These are phyloP conservation scores for Hippocampus abdominalis DNA, from an alignment of 2,113 vertebrate genomes.

Conservation along the genomic window DNA sequence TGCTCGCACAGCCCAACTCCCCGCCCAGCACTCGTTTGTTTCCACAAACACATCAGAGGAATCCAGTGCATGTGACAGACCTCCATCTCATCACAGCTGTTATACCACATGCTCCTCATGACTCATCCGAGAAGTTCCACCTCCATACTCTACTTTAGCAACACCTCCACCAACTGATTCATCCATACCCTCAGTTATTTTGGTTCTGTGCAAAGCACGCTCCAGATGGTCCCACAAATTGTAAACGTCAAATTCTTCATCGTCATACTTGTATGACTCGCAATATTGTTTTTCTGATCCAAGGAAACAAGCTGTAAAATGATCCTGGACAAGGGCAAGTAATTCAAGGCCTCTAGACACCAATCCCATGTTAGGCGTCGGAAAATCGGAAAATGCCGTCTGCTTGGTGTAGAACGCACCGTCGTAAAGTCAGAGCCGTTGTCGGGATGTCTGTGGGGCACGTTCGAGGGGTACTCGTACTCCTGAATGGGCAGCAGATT, in stretches of 20 bases:
- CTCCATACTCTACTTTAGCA: not conserved
- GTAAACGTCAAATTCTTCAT: not conserved
- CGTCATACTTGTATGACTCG: not conserved
- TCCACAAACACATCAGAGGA: conserved; percentile 4
- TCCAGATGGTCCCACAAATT: not conserved
- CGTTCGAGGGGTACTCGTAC: too few relatives aligned
- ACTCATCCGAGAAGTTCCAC: conserved; percentile 5
- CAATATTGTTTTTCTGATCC: too few relatives aligned
- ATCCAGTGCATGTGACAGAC: not conserved
- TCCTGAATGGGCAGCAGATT: too few relatives aligned
- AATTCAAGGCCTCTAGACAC: too few relatives aligned
- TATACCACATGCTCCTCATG: not conserved
- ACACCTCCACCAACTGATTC: not conserved
- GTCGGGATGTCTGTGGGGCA: too few relatives aligned
- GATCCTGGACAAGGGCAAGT: too few relatives aligned
- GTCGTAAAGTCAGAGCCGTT: too few relatives aligned
- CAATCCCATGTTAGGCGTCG: too few relatives aligned
- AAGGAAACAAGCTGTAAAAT: not conserved
- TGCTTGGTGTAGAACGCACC: too few relatives aligned
- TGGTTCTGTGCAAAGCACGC: not conserved
- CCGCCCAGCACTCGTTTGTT: not conserved
- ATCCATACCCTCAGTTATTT: not conserved
- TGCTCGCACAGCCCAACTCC: not conserved
- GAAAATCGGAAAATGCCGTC: too few relatives aligned
- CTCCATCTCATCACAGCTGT: not conserved